Percentiles rank a stretch among this genome's conserved stretches.
phyloP scores from a whole-genome alignment of 2,888 invertebrate genomes.

The Teleiodes luculella region DNA sequence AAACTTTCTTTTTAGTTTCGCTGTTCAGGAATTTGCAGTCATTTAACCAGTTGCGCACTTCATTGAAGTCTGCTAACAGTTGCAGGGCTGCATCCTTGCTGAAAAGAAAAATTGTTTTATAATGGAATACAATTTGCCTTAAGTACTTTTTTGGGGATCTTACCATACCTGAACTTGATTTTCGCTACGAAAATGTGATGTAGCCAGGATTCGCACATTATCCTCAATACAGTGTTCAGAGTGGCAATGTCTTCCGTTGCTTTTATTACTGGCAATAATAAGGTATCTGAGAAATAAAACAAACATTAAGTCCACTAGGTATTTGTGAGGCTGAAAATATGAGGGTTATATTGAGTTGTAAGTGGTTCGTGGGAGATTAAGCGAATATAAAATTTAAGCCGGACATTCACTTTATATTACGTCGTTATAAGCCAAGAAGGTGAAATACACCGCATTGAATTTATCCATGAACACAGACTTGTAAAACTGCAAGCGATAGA shows the following conservation, averaged over 20 bases:
- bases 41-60: slow-evolving; percentile 86
- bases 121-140: too few relatives aligned
- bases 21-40: slow-evolving; percentile 78
- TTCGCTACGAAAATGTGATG: slow-evolving; percentile 90
- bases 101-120: neutral
- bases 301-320: too few relatives aligned
- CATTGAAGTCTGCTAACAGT: slow-evolving; percentile 88
- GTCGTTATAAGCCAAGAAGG: too few relatives aligned
- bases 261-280: slow-evolving; percentile 86
- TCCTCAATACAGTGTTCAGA: slow-evolving; percentile 86
- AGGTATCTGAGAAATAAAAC: slow-evolving; percentile 77
- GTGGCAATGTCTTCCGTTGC: slow-evolving; percentile 86
- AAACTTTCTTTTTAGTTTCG: slow-evolving; percentile 74
- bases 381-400: too few relatives aligned
- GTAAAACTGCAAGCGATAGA: too few relatives aligned
- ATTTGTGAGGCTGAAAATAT: too few relatives aligned
- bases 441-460: too few relatives aligned
- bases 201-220: slow-evolving; percentile 92
- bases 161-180: slow-evolving; percentile 89
- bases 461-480: too few relatives aligned
- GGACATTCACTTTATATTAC: too few relatives aligned
- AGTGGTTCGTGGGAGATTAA: too few relatives aligned
- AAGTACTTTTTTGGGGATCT: too few relatives aligned
- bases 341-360: too few relatives aligned
- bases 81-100: slow-evolving; percentile 86